phyloP scores from a whole-genome alignment of 2,888 invertebrate genomes.

The Belgica antarctica region DNA sequence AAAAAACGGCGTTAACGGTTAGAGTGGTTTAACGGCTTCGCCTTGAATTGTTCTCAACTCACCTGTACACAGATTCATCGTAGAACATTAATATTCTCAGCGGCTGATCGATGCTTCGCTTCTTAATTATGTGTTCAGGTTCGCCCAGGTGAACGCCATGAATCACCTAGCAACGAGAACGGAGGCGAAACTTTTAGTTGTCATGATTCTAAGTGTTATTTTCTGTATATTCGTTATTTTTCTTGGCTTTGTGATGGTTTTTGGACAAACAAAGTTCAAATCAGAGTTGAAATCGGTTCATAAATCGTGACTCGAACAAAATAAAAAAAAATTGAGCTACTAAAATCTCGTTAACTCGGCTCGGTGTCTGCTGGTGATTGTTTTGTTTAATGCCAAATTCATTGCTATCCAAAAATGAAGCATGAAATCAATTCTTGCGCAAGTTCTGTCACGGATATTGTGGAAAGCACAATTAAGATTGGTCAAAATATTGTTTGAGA shows the following conservation, averaged over 20 bases:
- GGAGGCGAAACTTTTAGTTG: slow-evolving; percentile 20
- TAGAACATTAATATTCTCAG: slow-evolving; percentile 81
- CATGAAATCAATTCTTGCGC: slow-evolving; percentile 13
- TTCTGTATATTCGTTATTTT: not conserved
- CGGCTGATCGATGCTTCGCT: slow-evolving; percentile 77
- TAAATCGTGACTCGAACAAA: slow-evolving; percentile 38
- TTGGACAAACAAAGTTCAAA: slow-evolving; percentile 27
- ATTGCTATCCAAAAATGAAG: slow-evolving; percentile 18
- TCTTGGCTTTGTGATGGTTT: not conserved
- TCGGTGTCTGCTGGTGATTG: not conserved
- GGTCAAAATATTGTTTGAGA: not conserved
- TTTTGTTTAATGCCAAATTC: slow-evolving; percentile 24
- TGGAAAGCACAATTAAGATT: not conserved
- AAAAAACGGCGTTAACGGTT: no score
- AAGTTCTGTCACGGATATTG: slow-evolving; percentile 29
- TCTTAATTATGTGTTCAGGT: slow-evolving; percentile 71
- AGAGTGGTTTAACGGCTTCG: no score
- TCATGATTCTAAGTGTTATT: not conserved
- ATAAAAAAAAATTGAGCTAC: slow-evolving; percentile 10
- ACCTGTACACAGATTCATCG: slow-evolving; percentile 86
- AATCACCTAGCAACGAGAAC: slow-evolving; percentile 65
- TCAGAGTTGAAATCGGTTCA: slow-evolving; percentile 8
- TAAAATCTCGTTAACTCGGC: slow-evolving; percentile 26
- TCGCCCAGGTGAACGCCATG: slow-evolving; percentile 76
- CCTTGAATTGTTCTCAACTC: no score